phyloP scores from a whole-genome alignment of 2,888 invertebrate genomes.

The Acleris sparsana region DNA sequence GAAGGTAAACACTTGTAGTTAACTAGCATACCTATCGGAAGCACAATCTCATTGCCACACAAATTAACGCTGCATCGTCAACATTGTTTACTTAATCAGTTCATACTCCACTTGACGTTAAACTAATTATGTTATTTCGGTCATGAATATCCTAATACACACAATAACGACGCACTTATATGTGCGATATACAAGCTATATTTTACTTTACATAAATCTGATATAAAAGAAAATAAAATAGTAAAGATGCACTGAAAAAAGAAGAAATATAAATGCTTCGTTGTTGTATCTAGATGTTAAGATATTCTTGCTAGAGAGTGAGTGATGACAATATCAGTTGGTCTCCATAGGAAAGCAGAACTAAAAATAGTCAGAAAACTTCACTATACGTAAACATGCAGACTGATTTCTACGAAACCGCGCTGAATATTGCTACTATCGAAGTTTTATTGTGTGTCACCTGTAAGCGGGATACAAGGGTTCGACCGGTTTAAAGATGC shows the following conservation, averaged over 20 bases:
- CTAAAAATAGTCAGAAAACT: too few species aligned
- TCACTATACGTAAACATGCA: neutral
- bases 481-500: conserved; percentile 66
- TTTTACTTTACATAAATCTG: too few species aligned
- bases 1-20: conserved; percentile 38
- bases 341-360: too few species aligned
- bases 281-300: too few species aligned
- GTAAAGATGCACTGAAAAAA: too few species aligned
- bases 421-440: conserved; percentile 7
- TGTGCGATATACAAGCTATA: too few species aligned
- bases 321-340: too few species aligned
- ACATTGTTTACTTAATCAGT: conserved; percentile 68
- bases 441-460: conserved; percentile 39
- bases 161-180: too few species aligned
- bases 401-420: neutral
- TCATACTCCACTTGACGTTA: conserved; percentile 60
- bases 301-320: too few species aligned
- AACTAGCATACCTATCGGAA: conserved; percentile 36
- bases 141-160: neutral
- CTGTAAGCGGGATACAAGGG: conserved; percentile 39
- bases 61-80: conserved; percentile 66
- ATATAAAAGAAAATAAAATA: too few species aligned
- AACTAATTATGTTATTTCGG: conserved; percentile 59
- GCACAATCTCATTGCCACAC: conserved; percentile 47
- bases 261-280: too few species aligned